Evolutionary conservation across 1,140 invertebrate genomes (phyloP), one percentile per base, ranked within the genome.

Genomic region (Brachystomella parvula): DNA sequence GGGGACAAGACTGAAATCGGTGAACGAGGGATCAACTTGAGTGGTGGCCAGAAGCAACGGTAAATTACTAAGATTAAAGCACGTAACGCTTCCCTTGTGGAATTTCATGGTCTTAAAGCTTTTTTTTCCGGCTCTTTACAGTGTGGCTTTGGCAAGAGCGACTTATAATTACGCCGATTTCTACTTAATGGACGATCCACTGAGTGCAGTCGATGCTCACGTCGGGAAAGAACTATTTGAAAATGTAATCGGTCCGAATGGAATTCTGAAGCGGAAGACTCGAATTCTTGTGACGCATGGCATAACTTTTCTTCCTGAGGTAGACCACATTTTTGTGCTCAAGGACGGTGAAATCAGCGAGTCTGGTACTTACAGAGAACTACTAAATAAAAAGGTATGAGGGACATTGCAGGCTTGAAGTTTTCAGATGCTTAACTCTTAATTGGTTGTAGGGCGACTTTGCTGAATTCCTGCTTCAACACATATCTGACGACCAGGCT

Each of bases 1-100:
- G 90, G 91, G 1, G 92, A 95, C 81, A 82, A 86, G 74, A 95
- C 92, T 0, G 92, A 95, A 81, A 94, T 94, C 70, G 92, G 92
- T 65, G 92, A 94, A 80, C 92, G 94, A 68, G 86, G 86, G 17
- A 81, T 85, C 49, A 87, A 83, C 71, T 74, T 87, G 35, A 82
- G 80, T 71, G 85, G 85, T 28, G 86, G 86, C 12, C 85, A 87
- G 76, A 85, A 86, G 68, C 83, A 84, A 72, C 74, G 85, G n/a
- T n/a, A n/a, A n/a, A n/a, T n/a, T n/a, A n/a, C n/a, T n/a, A n/a
- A n/a, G n/a, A n/a, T n/a, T n/a, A n/a, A n/a, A n/a, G n/a, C n/a
- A n/a, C n/a, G n/a, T n/a, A n/a, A n/a, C n/a, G n/a, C n/a, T n/a
- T n/a, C n/a, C n/a, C n/a, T n/a, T n/a, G n/a, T n/a, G n/a, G n/a